Base-by-base conservation (phyloP, 2,888 invertebrate genomes). In the Pseudanteris insignis region DNA sequence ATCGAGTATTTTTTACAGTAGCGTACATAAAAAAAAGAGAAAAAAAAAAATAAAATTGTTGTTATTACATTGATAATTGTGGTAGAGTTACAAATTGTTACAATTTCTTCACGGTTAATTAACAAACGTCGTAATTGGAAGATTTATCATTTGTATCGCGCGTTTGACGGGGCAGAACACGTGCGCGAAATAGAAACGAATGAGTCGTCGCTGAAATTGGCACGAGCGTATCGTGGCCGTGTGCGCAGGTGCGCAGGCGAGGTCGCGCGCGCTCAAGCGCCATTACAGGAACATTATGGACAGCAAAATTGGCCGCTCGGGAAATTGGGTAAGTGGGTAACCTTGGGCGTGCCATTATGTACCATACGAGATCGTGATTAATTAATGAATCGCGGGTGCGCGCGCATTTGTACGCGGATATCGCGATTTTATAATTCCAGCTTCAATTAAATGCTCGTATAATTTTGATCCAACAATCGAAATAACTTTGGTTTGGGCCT, bases 291-390 rank as follows among this genome's bases (percentile, higher is more conserved):
- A 47, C 33, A 48, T 44, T 34, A 37, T 41, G 47, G 37, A 41
- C 54, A 57, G 53, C 21, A 58, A 48, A 55, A 50, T 34, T 34
- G 36, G 44, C 38, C 10, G 15, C 44, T 48, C 15, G 50, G 54
- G 57, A 55, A 67, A 66, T 65, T 66, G 63, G 67, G 66, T 67
- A 65, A 67, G 63, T 67, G 62, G 66, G 66, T 64, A 63, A 64
- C 66, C 63, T 64, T 66, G 59, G 47, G 21, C 14, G 14, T 11
- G 37, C 44, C 25, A 44, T 38, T 37, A 32, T 37, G 57, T 57
- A 54, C 51, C 50, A 58, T 43, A 50, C 32, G 37, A n/a, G 51
- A 50, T 9, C 30, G 40, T 33, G 36, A 30, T 25, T 50, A 51
- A 59, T 59, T 59, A 58, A 50, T 50, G 40, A 51, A 34, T 18